phyloP scores from a whole-genome alignment of 2,888 invertebrate genomes.

The Agonopterix arenella region DNA sequence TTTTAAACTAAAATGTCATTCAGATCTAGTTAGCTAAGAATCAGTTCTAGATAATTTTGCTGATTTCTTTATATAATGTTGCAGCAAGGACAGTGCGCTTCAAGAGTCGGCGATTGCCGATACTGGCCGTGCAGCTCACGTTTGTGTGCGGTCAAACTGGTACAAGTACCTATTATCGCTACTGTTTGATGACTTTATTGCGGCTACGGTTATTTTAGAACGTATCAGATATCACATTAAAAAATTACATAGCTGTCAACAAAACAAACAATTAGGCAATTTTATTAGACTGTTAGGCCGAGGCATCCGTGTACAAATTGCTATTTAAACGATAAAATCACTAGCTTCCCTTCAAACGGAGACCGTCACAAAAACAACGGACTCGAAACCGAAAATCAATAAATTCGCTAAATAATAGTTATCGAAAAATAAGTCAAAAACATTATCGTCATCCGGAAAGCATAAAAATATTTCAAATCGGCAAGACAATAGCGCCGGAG shows the following conservation, averaged over 20 bases:
- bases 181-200: too few species aligned
- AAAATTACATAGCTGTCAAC: conserved; percentile 38
- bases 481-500: conserved; percentile 66
- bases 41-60: too few species aligned
- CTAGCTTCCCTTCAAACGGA: conserved; percentile 12
- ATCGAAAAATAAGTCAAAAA: conserved; percentile 69
- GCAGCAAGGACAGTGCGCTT: too few species aligned
- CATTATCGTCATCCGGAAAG: conserved; percentile 71
- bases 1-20: too few species aligned
- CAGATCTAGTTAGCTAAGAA: too few species aligned
- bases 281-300: conserved; percentile 25
- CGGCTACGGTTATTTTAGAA: too few species aligned
- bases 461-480: conserved; percentile 74
- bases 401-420: conserved; percentile 74
- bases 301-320: conserved; percentile 56
- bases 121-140: too few species aligned
- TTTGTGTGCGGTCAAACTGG: too few species aligned
- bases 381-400: conserved; percentile 35
- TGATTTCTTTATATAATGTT: too few species aligned
- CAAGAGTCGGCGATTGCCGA: too few species aligned
- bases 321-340: conserved; percentile 39
- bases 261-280: conserved; percentile 34
- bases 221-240: conserved; percentile 23
- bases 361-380: conserved; percentile 36
- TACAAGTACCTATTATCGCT: too few species aligned